These are phyloP conservation scores for Eurois occulta DNA, from an alignment of 2,888 invertebrate genomes.

Conservation along the genomic window DNA sequence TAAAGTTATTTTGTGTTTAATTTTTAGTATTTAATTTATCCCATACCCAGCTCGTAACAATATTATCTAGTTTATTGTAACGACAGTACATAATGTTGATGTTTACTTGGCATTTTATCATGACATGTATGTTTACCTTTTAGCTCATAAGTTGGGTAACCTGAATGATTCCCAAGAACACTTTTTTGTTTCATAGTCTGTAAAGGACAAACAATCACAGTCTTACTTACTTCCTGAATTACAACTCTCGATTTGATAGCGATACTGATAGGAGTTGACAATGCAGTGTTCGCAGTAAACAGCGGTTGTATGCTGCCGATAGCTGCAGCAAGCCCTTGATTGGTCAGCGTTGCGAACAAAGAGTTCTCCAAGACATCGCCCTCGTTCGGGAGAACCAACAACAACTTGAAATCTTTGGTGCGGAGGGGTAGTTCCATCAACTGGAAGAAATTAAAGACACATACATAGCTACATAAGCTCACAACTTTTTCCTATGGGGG, in stretches of 20 bases:
- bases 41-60: no score
- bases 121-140: not conserved
- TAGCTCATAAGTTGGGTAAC: not conserved
- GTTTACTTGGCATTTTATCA: slow-evolving; percentile 8
- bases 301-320: slow-evolving; percentile 57
- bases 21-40: no score
- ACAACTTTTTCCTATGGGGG: not conserved
- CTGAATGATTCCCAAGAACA: not conserved
- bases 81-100: not conserved
- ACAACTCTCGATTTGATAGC: slow-evolving; percentile 36
- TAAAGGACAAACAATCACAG: not conserved
- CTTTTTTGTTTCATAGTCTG: not conserved
- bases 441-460: slow-evolving; percentile 46
- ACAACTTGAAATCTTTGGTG: slow-evolving; percentile 61
- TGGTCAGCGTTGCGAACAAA: slow-evolving; percentile 50
- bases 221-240: slow-evolving; percentile 34
- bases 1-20: no score
- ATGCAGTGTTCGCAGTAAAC: slow-evolving; percentile 40
- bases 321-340: slow-evolving; percentile 53
- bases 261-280: slow-evolving; percentile 42
- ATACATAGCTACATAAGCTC: not conserved
- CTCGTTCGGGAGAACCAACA: slow-evolving; percentile 69
- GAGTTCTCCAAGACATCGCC: slow-evolving; percentile 46
- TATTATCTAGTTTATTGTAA: not conserved
- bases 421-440: slow-evolving; percentile 68